Percentiles rank a stretch among this genome's conserved stretches.
These are phyloP conservation scores for Oryzias sinensis DNA, from an alignment of 2,797 vertebrate genomes.

Conservation along the genomic window DNA sequence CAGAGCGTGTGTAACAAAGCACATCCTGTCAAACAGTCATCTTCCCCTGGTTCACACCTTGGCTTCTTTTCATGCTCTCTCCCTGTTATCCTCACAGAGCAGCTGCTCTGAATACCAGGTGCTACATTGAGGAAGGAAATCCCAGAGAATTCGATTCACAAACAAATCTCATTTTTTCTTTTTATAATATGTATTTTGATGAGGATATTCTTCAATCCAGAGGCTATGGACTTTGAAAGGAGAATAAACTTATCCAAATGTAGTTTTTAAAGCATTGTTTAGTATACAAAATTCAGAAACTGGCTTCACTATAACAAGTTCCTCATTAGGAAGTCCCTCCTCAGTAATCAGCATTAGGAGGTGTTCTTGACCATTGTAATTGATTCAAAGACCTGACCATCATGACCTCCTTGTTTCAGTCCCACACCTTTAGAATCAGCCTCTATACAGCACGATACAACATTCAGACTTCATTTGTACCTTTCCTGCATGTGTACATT, in stretches of 20 bases:
- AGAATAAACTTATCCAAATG: too few species aligned
- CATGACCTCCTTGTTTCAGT: too few species aligned
- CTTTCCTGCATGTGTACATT: conserved; percentile 1
- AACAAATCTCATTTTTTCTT: conserved; percentile 24
- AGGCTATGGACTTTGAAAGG: too few species aligned
- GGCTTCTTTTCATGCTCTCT: conserved; percentile 81
- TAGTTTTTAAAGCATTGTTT: too few species aligned
- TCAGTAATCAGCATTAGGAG: too few species aligned
- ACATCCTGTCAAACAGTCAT: conserved; percentile 83
- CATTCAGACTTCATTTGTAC: background rate
- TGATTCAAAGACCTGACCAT: too few species aligned
- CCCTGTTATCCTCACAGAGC: conserved; percentile 66
- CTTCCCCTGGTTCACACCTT: conserved; percentile 70
- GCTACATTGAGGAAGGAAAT: conserved; percentile 41
- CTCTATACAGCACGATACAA: conserved; percentile 3
- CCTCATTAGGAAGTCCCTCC: too few species aligned
- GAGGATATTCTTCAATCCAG: conserved; percentile 1
- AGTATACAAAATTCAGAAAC: too few species aligned
- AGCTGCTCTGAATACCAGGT: conserved; percentile 61
- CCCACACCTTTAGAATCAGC: background rate
- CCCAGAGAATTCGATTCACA: conserved; percentile 46
- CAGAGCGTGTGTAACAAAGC: conserved; percentile 82
- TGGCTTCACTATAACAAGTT: too few species aligned
- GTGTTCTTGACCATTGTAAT: too few species aligned
- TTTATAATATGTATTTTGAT: conserved; percentile 40